phyloP scores from a whole-genome alignment of 2,797 vertebrate species.

The Hapalemur alaotrensis region DNA sequence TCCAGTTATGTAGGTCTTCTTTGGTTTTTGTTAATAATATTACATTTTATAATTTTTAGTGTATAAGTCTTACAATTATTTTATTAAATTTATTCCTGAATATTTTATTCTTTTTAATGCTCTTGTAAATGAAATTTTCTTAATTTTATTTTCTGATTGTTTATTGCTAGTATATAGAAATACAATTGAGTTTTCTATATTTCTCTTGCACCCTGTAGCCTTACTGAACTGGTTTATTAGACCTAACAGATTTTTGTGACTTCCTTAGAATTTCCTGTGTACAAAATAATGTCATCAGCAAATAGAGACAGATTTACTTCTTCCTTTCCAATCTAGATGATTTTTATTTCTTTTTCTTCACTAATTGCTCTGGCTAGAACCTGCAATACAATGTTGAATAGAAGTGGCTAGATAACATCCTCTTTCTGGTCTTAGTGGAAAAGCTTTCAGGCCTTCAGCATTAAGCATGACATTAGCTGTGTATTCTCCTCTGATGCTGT shows the following conservation, averaged over 20 bases:
- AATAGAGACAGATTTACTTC: not conserved
- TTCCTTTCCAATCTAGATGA: not conserved
- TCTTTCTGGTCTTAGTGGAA: not conserved
- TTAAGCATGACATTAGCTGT: not conserved
- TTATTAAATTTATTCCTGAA: slow-evolving; percentile 21
- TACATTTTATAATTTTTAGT: not conserved
- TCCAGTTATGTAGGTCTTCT: not conserved
- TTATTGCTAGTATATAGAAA: not conserved
- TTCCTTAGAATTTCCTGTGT: not conserved
- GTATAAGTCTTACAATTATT: not conserved
- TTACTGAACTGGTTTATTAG: slow-evolving; percentile 2
- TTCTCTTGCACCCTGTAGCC: not conserved
- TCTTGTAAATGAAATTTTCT: not conserved
- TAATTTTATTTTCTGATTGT: not conserved
- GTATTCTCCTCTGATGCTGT: not conserved
- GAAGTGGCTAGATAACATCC: not conserved
- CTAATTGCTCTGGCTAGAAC: not conserved
- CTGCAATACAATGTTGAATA: not conserved
- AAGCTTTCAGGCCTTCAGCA: not conserved
- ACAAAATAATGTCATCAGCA: not conserved
- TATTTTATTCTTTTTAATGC: slow-evolving; percentile 31
- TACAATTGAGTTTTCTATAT: not conserved
- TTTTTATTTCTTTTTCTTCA: not conserved
- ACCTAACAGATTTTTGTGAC: not conserved
- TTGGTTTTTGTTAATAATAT: not conserved